A percentile compares a stretch with the other conserved stretches of the same genome.
Evolutionary conservation across 2,113 vertebrate species (phyloP).

Genomic region (Poicephalus meyeri): DNA sequence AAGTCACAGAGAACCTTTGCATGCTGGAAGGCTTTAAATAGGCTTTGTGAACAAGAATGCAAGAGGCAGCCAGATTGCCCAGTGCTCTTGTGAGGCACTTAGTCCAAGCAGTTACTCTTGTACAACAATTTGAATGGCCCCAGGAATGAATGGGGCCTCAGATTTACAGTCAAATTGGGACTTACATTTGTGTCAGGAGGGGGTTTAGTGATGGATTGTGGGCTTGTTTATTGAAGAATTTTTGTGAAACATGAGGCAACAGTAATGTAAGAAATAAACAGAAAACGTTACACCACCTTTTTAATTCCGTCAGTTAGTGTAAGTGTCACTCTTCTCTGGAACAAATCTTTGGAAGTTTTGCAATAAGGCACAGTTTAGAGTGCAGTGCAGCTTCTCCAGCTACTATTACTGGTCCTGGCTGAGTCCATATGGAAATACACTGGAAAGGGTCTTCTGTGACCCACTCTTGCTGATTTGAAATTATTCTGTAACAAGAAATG

Average conservation of each 20-base stretch:
- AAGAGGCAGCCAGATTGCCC: background rate
- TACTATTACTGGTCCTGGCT: background rate
- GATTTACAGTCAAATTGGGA: background rate
- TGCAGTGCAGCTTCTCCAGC: accelerated
- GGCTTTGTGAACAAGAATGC: background rate
- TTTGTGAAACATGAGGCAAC: background rate
- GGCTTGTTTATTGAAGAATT: background rate
- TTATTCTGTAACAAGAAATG: background rate
- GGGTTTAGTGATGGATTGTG: background rate
- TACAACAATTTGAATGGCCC: background rate
- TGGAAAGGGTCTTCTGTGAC: background rate
- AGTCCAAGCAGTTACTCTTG: background rate
- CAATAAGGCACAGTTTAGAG: background rate
- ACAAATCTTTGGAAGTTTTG: background rate
- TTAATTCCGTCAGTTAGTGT: background rate
- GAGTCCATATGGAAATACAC: background rate
- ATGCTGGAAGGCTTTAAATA: background rate
- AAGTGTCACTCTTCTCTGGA: background rate
- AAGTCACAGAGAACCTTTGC: background rate
- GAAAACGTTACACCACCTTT: background rate
- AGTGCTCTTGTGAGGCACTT: background rate
- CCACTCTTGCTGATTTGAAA: background rate
- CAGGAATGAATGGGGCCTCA: background rate
- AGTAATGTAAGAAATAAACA: background rate
- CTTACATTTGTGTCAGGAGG: background rate